A percentile compares a stretch with the other conserved stretches of the same genome.
These are phyloP conservation scores for Nomada ferruginata DNA, from an alignment of 2,888 invertebrate species.

Conservation along the genomic window DNA sequence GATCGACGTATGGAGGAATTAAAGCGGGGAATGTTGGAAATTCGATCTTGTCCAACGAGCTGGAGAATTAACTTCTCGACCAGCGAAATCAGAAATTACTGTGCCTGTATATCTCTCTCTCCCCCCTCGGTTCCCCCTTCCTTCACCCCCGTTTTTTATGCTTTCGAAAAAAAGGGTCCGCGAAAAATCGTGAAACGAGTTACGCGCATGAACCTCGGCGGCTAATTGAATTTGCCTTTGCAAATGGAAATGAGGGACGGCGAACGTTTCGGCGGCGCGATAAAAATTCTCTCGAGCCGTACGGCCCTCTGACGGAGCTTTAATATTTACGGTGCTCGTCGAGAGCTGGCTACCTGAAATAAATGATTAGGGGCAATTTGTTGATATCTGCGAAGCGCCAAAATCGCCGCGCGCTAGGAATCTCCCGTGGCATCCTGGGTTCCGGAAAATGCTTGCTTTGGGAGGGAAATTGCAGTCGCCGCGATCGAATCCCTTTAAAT, in stretches of 20 bases:
- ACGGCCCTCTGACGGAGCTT: background rate
- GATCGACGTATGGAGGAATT: conserved; percentile 1
- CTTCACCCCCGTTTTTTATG: background rate
- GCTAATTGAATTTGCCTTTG: conserved; percentile 28
- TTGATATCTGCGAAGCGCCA: background rate
- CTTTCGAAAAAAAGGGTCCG: background rate
- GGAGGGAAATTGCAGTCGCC: conserved; percentile 20
- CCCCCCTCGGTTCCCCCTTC: too few relatives aligned
- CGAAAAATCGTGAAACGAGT: conserved; percentile 28
- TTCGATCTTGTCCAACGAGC: conserved; percentile 39
- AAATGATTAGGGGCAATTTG: background rate
- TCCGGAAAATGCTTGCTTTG: background rate
- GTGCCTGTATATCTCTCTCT: background rate
- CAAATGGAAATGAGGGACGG: conserved; percentile 16
- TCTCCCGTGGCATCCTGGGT: background rate
- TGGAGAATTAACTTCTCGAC: conserved; percentile 21
- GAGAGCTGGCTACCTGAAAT: background rate
- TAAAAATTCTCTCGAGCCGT: background rate
- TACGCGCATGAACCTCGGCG: background rate
- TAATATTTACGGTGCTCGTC: background rate
- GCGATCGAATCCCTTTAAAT: conserved; percentile 9
- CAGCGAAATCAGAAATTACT: background rate
- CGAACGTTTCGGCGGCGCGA: background rate
- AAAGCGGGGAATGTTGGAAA: conserved; percentile 9
- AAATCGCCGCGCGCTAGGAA: background rate